These are phyloP conservation scores for Proisotoma minuta DNA, from an alignment of 2,888 invertebrate species.

Conservation along the genomic window DNA sequence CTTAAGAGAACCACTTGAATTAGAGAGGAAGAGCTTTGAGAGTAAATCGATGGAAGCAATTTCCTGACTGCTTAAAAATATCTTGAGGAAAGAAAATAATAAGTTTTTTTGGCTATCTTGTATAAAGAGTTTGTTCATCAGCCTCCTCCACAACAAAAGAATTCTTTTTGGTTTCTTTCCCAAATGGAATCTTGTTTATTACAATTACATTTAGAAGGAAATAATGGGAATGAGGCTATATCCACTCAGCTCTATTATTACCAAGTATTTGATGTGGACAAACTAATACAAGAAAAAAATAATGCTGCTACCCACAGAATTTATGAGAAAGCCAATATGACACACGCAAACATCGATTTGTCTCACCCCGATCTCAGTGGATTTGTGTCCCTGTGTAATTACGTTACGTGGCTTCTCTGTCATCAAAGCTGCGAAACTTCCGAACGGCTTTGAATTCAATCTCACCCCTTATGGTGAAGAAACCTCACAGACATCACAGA, in stretches of 20 bases:
- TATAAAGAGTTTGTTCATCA: too few relatives aligned
- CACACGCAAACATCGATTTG: conserved; percentile 29
- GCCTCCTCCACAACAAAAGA: too few relatives aligned
- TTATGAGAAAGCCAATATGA: conserved; percentile 21
- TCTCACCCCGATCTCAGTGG: conserved; percentile 14
- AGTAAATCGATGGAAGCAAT: conserved; percentile 6
- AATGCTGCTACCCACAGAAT: too few relatives aligned
- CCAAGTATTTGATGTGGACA: not conserved
- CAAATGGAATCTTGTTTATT: too few relatives aligned
- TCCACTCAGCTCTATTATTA: not conserved
- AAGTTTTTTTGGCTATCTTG: too few relatives aligned
- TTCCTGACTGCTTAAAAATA: too few relatives aligned
- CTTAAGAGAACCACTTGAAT: too few relatives aligned
- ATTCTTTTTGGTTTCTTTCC: too few relatives aligned
- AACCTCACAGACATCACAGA: not conserved
- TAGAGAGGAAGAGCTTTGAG: too few relatives aligned
- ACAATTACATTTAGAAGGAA: too few relatives aligned
- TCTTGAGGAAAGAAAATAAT: too few relatives aligned
- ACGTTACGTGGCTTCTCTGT: conserved; percentile 1
- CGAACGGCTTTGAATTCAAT: not conserved
- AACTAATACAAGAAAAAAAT: not conserved
- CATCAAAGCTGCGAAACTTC: conserved; percentile 3
- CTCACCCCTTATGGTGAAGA: conserved; percentile 3
- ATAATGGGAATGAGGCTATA: too few relatives aligned
- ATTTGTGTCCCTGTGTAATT: conserved; percentile 1